These are phyloP conservation scores for Phalangium opilio DNA, from an alignment of 2,888 invertebrate genomes.

Conservation along the genomic window DNA sequence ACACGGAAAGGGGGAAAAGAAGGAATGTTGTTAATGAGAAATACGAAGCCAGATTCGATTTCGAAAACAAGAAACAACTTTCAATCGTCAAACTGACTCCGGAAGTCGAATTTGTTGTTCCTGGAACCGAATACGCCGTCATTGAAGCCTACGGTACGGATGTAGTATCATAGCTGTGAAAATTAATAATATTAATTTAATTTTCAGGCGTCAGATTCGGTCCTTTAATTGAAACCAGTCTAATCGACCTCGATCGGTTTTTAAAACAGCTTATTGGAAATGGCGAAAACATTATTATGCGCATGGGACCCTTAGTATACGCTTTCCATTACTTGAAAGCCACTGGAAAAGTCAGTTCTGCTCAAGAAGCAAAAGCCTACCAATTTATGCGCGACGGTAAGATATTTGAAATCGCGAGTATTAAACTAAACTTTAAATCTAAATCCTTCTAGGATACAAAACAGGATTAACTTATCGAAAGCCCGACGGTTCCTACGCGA, in stretches of 20 bases:
- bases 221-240: constrained; percentile 14
- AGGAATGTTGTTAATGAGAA: constrained; percentile 8
- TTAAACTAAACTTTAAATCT: too few species aligned
- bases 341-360: constrained; percentile 13
- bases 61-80: constrained; percentile 14
- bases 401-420: too few species aligned
- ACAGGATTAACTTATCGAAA: too few species aligned
- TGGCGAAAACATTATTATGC: constrained; percentile 22
- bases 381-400: constrained; percentile 15
- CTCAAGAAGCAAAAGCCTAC: constrained; percentile 14
- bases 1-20: constrained; percentile 15
- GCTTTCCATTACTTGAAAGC: constrained; percentile 17
- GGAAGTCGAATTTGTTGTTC: constrained; percentile 8
- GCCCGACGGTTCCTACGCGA: too few species aligned
- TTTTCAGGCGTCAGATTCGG: constrained; percentile 13
- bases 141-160: constrained; percentile 15
- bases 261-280: constrained; percentile 20
- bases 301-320: constrained; percentile 20
- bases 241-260: constrained; percentile 15
- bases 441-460: too few species aligned
- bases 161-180: too few species aligned
- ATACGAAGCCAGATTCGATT: constrained; percentile 12
- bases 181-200: too few species aligned
- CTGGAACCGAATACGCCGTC: constrained; percentile 17
- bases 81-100: constrained; percentile 11